phyloP scores from a whole-genome alignment of 2,888 invertebrate species.

The Priocnemis perturbator region DNA sequence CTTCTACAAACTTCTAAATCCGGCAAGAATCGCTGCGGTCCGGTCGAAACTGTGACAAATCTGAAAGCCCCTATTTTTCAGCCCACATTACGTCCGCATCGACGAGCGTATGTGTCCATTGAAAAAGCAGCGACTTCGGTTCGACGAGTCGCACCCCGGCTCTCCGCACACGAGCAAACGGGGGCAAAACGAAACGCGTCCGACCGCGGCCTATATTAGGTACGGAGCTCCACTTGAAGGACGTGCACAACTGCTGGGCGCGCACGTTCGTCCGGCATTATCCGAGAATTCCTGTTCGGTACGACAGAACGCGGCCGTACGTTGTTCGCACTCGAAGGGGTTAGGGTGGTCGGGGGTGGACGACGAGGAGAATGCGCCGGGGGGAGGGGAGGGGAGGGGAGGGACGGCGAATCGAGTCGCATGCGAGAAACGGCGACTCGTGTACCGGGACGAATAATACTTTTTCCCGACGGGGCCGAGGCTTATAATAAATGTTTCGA shows the following conservation, averaged over 20 bases:
- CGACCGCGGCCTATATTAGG: too few relatives aligned
- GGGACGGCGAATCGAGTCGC: slow-evolving; percentile 17
- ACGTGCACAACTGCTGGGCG: too few relatives aligned
- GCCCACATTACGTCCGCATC: not conserved
- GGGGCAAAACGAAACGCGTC: not conserved
- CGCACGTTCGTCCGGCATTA: too few relatives aligned
- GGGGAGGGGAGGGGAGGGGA: slow-evolving; percentile 10
- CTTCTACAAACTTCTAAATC: too few relatives aligned
- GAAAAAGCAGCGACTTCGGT: slow-evolving; percentile 24
- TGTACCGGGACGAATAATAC: slow-evolving; percentile 21
- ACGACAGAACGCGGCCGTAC: too few relatives aligned
- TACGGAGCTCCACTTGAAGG: too few relatives aligned
- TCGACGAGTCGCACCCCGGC: slow-evolving; percentile 11
- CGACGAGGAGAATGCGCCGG: too few relatives aligned
- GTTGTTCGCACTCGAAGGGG: not conserved
- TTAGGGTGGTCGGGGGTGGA: slow-evolving; percentile 6
- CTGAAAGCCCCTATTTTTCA: not conserved
- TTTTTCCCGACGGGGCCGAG: slow-evolving; percentile 36
- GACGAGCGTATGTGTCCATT: too few relatives aligned
- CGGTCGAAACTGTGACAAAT: slow-evolving; percentile 11
- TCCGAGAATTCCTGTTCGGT: too few relatives aligned
- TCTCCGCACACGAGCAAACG: slow-evolving; percentile 23
- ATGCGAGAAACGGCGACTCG: slow-evolving; percentile 18
- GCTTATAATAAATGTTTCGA: slow-evolving; percentile 71
- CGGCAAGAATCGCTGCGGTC: slow-evolving; percentile 4